Percentiles rank a stretch among this genome's conserved stretches.
These are phyloP conservation scores for Chaetodon trifasciatus DNA, from an alignment of 2,797 vertebrate species.

Conservation along the genomic window DNA sequence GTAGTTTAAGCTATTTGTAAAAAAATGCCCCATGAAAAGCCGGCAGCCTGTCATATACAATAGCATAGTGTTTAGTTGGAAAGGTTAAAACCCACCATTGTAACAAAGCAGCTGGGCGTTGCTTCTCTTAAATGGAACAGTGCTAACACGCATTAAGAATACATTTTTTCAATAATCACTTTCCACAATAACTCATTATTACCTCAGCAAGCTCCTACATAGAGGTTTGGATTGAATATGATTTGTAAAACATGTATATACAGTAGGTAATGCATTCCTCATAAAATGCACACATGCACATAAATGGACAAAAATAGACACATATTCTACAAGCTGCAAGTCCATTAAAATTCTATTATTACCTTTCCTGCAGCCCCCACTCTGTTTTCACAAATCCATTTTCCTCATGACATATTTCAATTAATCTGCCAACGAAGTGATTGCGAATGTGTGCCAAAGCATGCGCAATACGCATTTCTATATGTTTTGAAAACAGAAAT, in stretches of 20 bases:
- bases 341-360: conserved; percentile 36
- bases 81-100: neutral
- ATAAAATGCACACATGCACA: conserved; percentile 14
- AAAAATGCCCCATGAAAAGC: neutral
- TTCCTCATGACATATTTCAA: conserved; percentile 48
- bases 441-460: neutral
- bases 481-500: conserved; percentile 7
- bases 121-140: neutral
- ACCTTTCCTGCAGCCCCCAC: conserved; percentile 14
- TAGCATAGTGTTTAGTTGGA: neutral
- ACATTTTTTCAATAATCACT: neutral
- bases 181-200: neutral
- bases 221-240: neutral
- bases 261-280: neutral
- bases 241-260: neutral
- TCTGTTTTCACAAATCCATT: conserved; percentile 47
- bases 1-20: neutral
- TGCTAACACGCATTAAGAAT: neutral
- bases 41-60: neutral
- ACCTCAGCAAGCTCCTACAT: neutral
- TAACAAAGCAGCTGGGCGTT: neutral
- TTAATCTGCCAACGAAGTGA: conserved; percentile 29
- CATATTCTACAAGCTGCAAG: conserved; percentile 3
- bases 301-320: conserved; percentile 19
- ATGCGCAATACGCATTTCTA: conserved; percentile 1